Base-by-base conservation (phyloP, 1,140 invertebrate species). In the Littorina saxatilis region DNA sequence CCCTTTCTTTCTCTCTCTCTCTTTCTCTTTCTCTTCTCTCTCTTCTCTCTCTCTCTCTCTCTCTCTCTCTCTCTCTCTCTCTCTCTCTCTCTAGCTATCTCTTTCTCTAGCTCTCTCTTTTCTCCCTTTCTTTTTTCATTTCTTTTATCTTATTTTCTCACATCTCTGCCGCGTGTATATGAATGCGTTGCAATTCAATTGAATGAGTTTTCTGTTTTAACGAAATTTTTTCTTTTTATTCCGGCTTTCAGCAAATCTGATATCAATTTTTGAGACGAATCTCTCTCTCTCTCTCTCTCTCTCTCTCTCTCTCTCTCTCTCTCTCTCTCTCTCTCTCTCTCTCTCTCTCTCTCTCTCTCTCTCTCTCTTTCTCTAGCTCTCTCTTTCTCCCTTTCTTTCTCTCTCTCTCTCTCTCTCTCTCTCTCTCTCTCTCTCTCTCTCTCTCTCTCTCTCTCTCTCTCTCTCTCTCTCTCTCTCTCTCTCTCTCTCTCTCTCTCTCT, bases 11-110 rank as follows among this genome's bases (percentile, higher is more conserved):
- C 37, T 79, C 68, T 68, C 3, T n/a, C 66, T 40, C 63, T 13
- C 43, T 63, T 20, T 68, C 3, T 61, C 23, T 39, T 17, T 37
- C 43, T 61, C n/a, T 79, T n/a, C 47, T 63, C n/a, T 35, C 37
- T 63, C 70, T 40, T 79, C 39, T 79, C 63, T 23, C 43, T 70
- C 66, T 66, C 43, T 50, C 43, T 47, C 2, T 75, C 43, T 55
- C 47, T 23, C 29, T 29, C 74, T 55, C 74, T 50, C 74, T 55
- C 75, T 58, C 29, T 55, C 75, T 35, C 17, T 58, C 17, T 61
- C 52, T 61, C 13, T 47, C 35, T 47, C 2, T 50, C 43, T 75
- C 39, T 29, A n/a, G 3, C 29, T 40, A 47, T 39, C 50, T 40
- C 7, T 7, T 75, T 27, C 27, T 3, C 37, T 75, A 11, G 7